Conservation (phyloP, 2,797 vertebrate genomes). For the Erithacus rubecula region DNA sequence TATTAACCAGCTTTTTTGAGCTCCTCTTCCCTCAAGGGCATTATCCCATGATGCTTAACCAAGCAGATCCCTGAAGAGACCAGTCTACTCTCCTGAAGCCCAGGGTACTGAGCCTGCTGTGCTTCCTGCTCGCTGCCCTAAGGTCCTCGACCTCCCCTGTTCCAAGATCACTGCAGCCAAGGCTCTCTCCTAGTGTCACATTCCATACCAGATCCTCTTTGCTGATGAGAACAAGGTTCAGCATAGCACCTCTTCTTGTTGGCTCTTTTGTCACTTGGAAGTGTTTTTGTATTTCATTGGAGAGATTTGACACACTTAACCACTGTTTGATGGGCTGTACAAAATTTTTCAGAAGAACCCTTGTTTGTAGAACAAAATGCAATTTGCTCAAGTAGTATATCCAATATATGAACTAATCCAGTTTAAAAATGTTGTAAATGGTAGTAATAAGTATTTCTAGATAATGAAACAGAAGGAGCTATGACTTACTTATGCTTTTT, state of each 20-base stretch:
- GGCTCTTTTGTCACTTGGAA: not conserved
- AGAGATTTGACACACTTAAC: not conserved
- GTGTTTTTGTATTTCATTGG: not conserved
- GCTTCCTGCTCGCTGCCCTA: rapidly evolving
- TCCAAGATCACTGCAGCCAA: not conserved
- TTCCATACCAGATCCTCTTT: not conserved
- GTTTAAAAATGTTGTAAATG: not conserved
- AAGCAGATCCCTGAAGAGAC: not conserved
- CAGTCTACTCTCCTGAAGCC: not conserved
- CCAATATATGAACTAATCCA: not conserved
- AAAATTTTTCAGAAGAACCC: not conserved
- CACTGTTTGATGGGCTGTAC: not conserved
- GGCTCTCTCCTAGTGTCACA: not conserved
- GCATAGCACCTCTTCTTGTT: not conserved
- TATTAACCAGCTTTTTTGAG: not conserved
- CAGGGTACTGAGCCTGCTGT: not conserved
- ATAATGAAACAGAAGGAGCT: not conserved
- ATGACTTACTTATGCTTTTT: not conserved
- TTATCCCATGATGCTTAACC: not conserved
- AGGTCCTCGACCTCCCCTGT: not conserved
- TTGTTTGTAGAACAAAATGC: not conserved
- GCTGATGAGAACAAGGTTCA: not conserved
- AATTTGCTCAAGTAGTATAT: not conserved
- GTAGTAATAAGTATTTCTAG: not conserved
- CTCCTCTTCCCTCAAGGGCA: not conserved